These are phyloP conservation scores for Lycopodina hypogea DNA, from an alignment of 37 sponge, comb jelly and placozoan species.

Conservation along the genomic window DNA sequence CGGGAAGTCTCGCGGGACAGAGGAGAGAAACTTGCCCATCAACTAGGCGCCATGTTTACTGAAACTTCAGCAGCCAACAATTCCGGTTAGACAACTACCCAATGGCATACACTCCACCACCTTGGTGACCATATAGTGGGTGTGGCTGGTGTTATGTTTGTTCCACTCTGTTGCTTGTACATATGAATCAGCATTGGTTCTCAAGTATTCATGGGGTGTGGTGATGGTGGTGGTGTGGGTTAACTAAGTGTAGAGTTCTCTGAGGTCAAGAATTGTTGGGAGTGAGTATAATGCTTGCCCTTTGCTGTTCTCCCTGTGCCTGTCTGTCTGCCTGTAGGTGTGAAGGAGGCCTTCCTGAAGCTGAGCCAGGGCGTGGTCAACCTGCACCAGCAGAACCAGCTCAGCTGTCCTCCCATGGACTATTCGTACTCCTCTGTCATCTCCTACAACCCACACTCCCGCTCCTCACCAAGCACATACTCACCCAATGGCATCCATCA, in stretches of 20 bases:
- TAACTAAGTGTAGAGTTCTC: too few relatives aligned
- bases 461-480: too few relatives aligned
- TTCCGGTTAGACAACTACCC: conserved; percentile 30
- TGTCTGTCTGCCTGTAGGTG: conserved; percentile 21
- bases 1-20: conserved; percentile 36
- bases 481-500: too few relatives aligned
- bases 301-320: too few relatives aligned
- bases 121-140: too few relatives aligned
- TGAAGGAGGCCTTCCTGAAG: conserved; percentile 66
- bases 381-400: conserved; percentile 31
- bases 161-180: too few relatives aligned
- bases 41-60: conserved; percentile 54
- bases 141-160: too few relatives aligned
- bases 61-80: conserved; percentile 59
- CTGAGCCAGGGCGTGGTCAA: conserved; percentile 49
- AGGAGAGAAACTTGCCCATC: conserved; percentile 49
- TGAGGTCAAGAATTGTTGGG: too few relatives aligned
- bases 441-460: not conserved
- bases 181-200: not conserved
- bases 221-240: too few relatives aligned
- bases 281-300: too few relatives aligned
- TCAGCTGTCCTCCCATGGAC: not conserved
- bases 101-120: too few relatives aligned
- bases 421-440: conserved; percentile 4
- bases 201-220: not conserved